phyloP scores from a whole-genome alignment of 2,113 vertebrate species.

The Podarcis muralis region DNA sequence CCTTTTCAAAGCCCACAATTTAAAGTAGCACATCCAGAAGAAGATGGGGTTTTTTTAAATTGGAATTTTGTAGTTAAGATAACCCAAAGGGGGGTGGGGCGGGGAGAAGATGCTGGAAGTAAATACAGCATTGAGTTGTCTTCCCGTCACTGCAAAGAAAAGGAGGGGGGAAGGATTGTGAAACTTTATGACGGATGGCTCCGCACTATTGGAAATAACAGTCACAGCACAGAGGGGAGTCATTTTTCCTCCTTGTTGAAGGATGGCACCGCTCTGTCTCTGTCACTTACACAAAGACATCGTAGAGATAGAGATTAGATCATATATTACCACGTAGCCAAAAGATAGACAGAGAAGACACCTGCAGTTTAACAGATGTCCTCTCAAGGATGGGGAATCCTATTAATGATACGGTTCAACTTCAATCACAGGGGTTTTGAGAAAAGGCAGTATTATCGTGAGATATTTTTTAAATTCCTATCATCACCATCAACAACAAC shows the following conservation, averaged over 20 bases:
- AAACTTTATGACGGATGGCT: conserved; percentile 32
- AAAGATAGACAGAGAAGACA: conserved; percentile 70
- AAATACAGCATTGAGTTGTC: not conserved
- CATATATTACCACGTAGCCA: conserved; percentile 76
- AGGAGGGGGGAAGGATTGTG: conserved; percentile 1
- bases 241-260: conserved; percentile 57
- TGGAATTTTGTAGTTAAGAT: not conserved
- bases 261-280: conserved; percentile 68
- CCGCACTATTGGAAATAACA: not conserved
- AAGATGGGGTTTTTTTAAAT: too few relatives aligned
- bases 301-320: conserved; percentile 74
- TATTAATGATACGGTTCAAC: conserved; percentile 23
- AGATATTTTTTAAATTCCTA: too few relatives aligned
- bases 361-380: conserved; percentile 79
- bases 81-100: not conserved
- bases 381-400: conserved; percentile 75
- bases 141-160: not conserved
- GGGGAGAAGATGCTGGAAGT: not conserved
- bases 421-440: not conserved
- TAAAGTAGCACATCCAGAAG: not conserved
- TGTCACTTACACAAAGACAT: conserved; percentile 66
- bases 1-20: not conserved
- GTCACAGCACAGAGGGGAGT: conserved; percentile 36
- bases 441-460: conserved; percentile 11
- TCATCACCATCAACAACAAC: too few relatives aligned